Evolutionary conservation across 1,140 invertebrate species (phyloP), one percentile per base, ranked within the genome.

Genomic region (Bicyclus anynana): DNA sequence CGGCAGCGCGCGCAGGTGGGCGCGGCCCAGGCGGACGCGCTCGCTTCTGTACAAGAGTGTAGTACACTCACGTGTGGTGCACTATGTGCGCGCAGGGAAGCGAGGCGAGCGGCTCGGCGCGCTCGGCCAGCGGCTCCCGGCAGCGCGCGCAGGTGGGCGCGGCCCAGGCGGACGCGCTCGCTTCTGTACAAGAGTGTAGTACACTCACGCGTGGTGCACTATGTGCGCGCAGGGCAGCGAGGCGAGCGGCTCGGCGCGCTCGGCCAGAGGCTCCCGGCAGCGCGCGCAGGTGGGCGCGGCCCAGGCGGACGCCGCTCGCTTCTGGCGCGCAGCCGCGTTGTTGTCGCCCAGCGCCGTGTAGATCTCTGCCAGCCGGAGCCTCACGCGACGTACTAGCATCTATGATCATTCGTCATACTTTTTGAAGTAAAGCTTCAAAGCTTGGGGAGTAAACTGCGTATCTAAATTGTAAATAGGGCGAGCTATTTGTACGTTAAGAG

Each of bases 161-260:
- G 49, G 94, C 94, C 59, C 93, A 93, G 57, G 94, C 93, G 6
- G 90, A 90, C 7, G 23, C 2, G 2, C 23, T 7, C 7, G 23
- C 2, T 23, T 23, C 2, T 23, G 23, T 23, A 23, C 23, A 4
- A 23, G 23, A 23, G 23, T n/a, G n/a, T 9, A 44, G 10, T 44
- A 35, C 52, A 54, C 72, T 73, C 74, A 95, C 95, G 94, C 94
- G 20, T 95, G 93, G 74, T 96, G 95, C 26, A 96, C 90, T 68
- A 96, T 95, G 77, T 96, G 95, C 1, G 94, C 93, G 84, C 95
- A 96, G 3, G 95, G 95, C 54, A 96, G 79, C 12, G 94, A 94
- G 64, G 95, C 95, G 7, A 96, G 85, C 10, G 93, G 90, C 69
- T 95, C 93, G 3, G 94, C 83, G 4, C 70, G 64, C 7, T 77